Evolutionary conservation across 2,113 vertebrate genomes (phyloP).

Genomic region (Eulemur rufifrons): DNA sequence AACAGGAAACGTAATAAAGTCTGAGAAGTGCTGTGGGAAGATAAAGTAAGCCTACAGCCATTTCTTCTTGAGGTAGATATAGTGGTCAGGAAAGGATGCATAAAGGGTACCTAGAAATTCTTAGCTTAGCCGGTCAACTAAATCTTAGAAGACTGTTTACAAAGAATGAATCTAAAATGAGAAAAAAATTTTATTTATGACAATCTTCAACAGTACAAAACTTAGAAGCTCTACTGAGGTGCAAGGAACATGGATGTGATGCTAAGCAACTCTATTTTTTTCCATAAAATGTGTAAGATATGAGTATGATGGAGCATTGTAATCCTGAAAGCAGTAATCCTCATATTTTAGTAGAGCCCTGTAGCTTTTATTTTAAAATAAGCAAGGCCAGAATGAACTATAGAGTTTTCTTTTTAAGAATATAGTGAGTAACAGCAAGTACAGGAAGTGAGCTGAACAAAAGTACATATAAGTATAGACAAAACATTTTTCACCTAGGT

Average conservation of each 20-base stretch:
- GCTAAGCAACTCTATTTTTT: conserved; percentile 2
- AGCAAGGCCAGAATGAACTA: not conserved
- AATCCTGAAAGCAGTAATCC: not conserved
- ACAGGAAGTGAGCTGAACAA: not conserved
- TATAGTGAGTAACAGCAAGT: not conserved
- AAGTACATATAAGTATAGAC: not conserved
- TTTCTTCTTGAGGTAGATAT: conserved; percentile 2
- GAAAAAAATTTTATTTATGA: conserved; percentile 53
- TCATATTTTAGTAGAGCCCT: not conserved
- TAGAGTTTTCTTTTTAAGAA: conserved; percentile 44
- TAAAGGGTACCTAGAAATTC: not conserved
- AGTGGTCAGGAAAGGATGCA: not conserved
- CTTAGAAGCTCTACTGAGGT: not conserved
- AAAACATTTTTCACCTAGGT: not conserved
- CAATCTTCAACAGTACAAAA: conserved; percentile 33
- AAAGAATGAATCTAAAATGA: conserved; percentile 14
- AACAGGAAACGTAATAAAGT: not conserved
- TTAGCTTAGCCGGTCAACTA: not conserved
- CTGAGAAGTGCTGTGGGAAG: not conserved
- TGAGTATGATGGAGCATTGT: not conserved
- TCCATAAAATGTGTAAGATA: not conserved
- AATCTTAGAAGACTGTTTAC: not conserved
- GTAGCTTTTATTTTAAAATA: conserved; percentile 35
- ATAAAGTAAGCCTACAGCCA: not conserved
- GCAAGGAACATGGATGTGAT: not conserved